Percentiles rank a stretch among this genome's conserved stretches.
phyloP scores from a whole-genome alignment of 2,113 vertebrate genomes.

The Dicrurus megarhynchus region DNA sequence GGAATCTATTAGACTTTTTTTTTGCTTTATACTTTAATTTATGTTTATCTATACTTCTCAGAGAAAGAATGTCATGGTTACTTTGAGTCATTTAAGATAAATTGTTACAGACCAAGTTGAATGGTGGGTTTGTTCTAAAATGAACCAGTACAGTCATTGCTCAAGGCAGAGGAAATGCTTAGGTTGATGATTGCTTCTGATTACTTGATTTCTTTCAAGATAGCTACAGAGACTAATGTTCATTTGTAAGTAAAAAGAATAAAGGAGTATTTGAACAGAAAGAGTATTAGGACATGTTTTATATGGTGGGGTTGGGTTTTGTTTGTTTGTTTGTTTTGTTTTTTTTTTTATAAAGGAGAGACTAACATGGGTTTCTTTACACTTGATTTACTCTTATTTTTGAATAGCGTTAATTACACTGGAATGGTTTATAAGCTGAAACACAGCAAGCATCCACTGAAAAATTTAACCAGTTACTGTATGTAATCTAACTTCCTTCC shows the following conservation, averaged over 20 bases:
- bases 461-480: not conserved
- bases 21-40: not conserved
- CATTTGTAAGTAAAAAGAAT: not conserved
- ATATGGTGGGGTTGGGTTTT: not conserved
- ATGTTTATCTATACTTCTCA: not conserved
- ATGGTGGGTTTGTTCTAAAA: slow-evolving; percentile 50
- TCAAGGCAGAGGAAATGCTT: slow-evolving; percentile 57
- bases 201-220: slow-evolving; percentile 50
- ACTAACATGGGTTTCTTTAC: not conserved
- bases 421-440: not conserved
- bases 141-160: slow-evolving; percentile 43
- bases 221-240: not conserved
- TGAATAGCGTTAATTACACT: not conserved
- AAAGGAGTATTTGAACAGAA: not conserved
- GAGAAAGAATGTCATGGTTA: slow-evolving; percentile 1
- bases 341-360: not conserved
- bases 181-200: slow-evolving; percentile 45
- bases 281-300: not conserved
- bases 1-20: not conserved
- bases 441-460: not conserved
- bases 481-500: not conserved
- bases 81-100: slow-evolving; percentile 40
- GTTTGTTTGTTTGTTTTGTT: not conserved
- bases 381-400: not conserved
- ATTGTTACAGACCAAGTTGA: slow-evolving; percentile 20